Evolutionary conservation across 2,888 invertebrate species (phyloP).

Genomic region (Eulithis testata): DNA sequence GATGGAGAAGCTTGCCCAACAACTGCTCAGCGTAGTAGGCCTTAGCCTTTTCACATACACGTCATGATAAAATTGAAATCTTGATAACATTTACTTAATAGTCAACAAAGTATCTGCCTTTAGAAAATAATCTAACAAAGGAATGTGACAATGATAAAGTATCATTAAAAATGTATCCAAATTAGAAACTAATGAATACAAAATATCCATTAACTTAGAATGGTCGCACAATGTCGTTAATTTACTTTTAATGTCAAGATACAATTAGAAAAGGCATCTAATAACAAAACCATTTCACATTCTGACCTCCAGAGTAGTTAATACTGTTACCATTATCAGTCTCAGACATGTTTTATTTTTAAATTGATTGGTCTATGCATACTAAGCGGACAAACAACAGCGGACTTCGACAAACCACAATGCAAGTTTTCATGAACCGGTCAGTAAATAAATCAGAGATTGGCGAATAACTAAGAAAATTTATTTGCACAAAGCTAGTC

Average conservation of each 20-base stretch:
- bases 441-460: neutral
- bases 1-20: neutral
- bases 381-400: constrained; percentile 23
- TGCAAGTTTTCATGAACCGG: neutral
- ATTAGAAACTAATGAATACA: constrained; percentile 43
- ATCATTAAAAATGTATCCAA: constrained; percentile 37
- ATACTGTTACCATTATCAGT: constrained; percentile 77
- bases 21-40: neutral
- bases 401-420: neutral
- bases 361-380: constrained; percentile 30
- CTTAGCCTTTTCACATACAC: neutral
- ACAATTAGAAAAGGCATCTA: constrained; percentile 38
- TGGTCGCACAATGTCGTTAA: constrained; percentile 38
- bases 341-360: constrained; percentile 54
- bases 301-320: constrained; percentile 58
- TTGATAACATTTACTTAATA: neutral
- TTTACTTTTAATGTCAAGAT: constrained; percentile 40
- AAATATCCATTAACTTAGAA: constrained; percentile 38
- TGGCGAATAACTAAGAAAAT: neutral
- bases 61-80: neutral
- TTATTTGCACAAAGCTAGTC: constrained; percentile 12
- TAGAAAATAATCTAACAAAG: constrained; percentile 32
- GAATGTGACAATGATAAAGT: constrained; percentile 39
- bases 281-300: constrained; percentile 46
- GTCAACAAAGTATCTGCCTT: neutral